Base-by-base conservation (phyloP, 2,113 vertebrate species). In the Eubucco bourcierii region DNA sequence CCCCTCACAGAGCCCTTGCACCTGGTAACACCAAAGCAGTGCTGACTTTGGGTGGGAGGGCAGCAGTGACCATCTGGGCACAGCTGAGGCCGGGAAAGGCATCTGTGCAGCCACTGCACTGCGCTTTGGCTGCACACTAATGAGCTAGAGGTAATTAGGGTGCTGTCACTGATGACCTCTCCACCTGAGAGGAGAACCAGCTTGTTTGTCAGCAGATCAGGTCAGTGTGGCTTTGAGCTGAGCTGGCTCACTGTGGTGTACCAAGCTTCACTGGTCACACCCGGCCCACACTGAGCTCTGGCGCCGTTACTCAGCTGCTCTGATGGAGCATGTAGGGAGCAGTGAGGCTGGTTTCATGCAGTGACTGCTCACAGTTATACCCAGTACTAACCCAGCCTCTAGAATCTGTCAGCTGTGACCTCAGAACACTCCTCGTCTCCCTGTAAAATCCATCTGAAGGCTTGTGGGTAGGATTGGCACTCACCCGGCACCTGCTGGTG, bases 401-500 rank as follows among this genome's bases (percentile, higher is more conserved):
- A 47, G 37, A 76, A 20, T 64, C 76, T 82, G 93, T 77, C 1
- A 61, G 27, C 34, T 58, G 31, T 81, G 44, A 47, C 80, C 63
- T 55, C 80, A 92, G 88, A 88, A 77, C 59, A 78, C 60, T 64
- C 6, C 41, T 44, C 34, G 84, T 58, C 65, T 72, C 56, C 72
- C 46, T 76, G 37, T 61, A 75, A 77, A 88, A 78, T 80, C 63
- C 17, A 4, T 60, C 60, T 9, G 84, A 89, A 91, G 80, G 27
- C 61, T 74, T 73, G 33, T 18, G 63, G 58, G 47, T 53, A 91
- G 60, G 90, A 86, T 79, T 95, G 18, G 15, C 84, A 84, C 87
- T 94, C 76, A 50, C 75, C 93, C 84, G 85, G 82, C 80, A 95
- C 93, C 90, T 17, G 44, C 28, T 33, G 16, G 9, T 84, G 44